Percentiles rank a stretch among this genome's conserved stretches.
Evolutionary conservation across 2,888 invertebrate species (phyloP).

Genomic region (Chironomus riparius): DNA sequence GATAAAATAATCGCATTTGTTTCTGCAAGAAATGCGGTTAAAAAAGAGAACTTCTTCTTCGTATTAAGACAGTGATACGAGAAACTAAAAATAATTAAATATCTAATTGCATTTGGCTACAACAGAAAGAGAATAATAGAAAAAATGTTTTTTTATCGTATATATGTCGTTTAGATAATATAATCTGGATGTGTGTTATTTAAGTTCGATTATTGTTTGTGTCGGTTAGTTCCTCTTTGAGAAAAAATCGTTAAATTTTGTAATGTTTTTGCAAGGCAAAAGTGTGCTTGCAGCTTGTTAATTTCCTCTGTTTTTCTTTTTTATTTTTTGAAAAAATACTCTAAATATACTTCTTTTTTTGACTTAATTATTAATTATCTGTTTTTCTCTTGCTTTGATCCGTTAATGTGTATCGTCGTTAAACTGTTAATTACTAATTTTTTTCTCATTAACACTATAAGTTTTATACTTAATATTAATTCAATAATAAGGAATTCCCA

Average conservation of each 20-base stretch:
- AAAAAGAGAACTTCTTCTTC: neutral
- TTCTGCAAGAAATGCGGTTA: neutral
- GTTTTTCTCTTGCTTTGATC: constrained; percentile 8
- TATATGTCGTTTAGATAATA: constrained; percentile 15
- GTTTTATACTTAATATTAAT: neutral
- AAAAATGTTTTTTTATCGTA: neutral
- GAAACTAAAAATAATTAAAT: neutral
- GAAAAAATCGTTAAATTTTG: neutral
- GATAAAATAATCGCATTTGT: too few species aligned
- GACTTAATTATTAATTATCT: neutral
- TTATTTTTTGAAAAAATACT: neutral
- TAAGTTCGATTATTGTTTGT: constrained; percentile 23
- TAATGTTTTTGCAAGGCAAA: neutral
- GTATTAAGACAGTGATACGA: neutral
- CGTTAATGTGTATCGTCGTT: constrained; percentile 19
- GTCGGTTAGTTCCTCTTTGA: neutral
- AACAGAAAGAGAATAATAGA: constrained; percentile 17
- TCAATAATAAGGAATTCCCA: constrained; percentile 26
- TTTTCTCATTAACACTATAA: neutral
- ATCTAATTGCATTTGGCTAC: constrained; percentile 27
- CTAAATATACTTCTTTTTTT: neutral
- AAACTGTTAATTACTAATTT: constrained; percentile 12
- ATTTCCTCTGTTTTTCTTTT: neutral
- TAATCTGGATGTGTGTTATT: constrained; percentile 11
- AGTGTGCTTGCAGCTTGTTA: neutral